These are phyloP conservation scores for Bostrychus sinensis DNA, from an alignment of 2,113 vertebrate genomes.

Conservation along the genomic window DNA sequence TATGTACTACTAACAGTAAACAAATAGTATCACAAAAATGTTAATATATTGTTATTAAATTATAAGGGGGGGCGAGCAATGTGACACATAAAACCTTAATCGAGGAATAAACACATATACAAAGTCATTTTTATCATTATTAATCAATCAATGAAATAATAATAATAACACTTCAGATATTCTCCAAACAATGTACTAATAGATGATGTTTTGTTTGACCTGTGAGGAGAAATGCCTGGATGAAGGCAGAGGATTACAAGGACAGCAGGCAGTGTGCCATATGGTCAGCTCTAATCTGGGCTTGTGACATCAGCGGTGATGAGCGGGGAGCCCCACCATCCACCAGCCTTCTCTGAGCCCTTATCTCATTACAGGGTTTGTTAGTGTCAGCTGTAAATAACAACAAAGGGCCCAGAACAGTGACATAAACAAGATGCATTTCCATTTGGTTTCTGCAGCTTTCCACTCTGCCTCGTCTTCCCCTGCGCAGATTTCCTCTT, in stretches of 20 bases:
- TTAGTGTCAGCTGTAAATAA: slow-evolving; percentile 59
- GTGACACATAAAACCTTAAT: too few species aligned
- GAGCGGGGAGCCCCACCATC: slow-evolving; percentile 54
- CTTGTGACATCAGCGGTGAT: slow-evolving; percentile 70
- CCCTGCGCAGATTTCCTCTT: neutral
- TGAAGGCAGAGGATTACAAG: slow-evolving; percentile 56
- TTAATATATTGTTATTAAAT: too few species aligned
- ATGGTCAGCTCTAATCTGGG: slow-evolving; percentile 74
- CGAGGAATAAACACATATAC: too few species aligned
- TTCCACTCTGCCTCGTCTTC: neutral
- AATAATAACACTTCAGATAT: neutral
- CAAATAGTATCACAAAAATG: too few species aligned
- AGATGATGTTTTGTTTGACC: neutral
- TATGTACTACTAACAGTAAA: too few species aligned
- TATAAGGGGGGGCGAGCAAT: too few species aligned
- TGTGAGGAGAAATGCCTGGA: slow-evolving; percentile 31
- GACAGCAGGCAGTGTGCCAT: slow-evolving; percentile 71
- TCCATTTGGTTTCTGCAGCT: neutral
- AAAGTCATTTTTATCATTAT: too few species aligned
- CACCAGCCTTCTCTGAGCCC: slow-evolving; percentile 22
- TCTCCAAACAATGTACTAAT: neutral
- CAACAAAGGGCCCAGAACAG: slow-evolving; percentile 29
- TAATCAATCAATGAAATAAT: too few species aligned
- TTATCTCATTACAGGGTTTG: slow-evolving; percentile 52
- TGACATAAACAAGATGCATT: slow-evolving; percentile 17